These are phyloP conservation scores for Caligus rogercresseyi DNA, from an alignment of 1,140 invertebrate species.

Conservation along the genomic window DNA sequence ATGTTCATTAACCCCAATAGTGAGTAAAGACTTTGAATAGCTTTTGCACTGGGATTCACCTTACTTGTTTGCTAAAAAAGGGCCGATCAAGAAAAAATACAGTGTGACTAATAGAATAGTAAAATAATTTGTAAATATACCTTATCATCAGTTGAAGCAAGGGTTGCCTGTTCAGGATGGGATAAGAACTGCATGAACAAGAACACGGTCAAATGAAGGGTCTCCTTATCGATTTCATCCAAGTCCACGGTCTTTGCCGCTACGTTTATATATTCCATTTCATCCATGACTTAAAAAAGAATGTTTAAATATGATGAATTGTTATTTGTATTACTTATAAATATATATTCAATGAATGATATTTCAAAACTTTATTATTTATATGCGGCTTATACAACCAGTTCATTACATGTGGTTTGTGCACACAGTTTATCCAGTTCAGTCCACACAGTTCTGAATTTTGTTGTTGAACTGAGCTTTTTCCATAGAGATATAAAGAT, in stretches of 20 bases:
- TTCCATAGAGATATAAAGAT: too few species aligned
- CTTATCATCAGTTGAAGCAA: background rate
- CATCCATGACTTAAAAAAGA: background rate
- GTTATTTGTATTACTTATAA: background rate
- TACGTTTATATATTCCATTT: constrained; percentile 10
- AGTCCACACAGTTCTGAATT: too few species aligned
- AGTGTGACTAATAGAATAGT: constrained; percentile 21
- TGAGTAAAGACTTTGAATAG: constrained; percentile 77
- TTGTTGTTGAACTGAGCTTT: too few species aligned
- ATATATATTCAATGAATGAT: background rate
- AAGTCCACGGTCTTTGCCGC: constrained; percentile 55
- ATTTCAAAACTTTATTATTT: too few species aligned
- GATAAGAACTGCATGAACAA: constrained; percentile 87
- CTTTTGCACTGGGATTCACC: constrained; percentile 26
- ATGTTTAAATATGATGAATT: background rate
- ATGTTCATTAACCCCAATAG: constrained; percentile 78
- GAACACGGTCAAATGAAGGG: constrained; percentile 83
- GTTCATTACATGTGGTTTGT: too few species aligned
- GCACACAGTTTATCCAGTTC: too few species aligned
- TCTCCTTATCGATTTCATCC: constrained; percentile 85
- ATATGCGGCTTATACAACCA: too few species aligned
- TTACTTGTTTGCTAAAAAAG: background rate
- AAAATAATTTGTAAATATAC: constrained; percentile 7
- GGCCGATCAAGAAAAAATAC: background rate
- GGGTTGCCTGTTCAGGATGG: constrained; percentile 46